Evolutionary conservation across 2,797 vertebrate species (phyloP), one percentile per base, ranked within the genome.

Genomic region (Rhinella marina): DNA sequence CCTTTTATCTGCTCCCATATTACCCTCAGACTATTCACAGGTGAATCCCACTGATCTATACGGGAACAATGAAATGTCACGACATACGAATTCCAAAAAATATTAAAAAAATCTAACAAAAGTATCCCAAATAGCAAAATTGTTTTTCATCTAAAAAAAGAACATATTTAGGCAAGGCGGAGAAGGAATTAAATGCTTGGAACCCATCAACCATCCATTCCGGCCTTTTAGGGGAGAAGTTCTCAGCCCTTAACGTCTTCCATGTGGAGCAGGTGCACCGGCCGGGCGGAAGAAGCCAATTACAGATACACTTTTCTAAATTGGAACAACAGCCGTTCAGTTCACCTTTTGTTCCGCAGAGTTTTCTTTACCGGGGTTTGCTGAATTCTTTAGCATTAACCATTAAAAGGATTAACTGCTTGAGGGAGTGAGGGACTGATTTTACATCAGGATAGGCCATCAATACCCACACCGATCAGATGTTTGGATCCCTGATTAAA

Each of bases 291-390:
- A 41, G 27, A n/a, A 66, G 68, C 73, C 21, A 77, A 72, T 82
- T 70, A 52, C 54, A 56, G 75, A 83, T 89, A 68, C 84, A 52
- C 48, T 50, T 89, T 86, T 16, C 90, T 86, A 91, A 89, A 91
- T 87, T 84, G 84, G 90, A 88, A 87, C 57, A 88, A 84, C 76
- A 87, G 68, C 52, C 48, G 32, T 87, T 84, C 85, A 68, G 57
- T 54, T 57, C 57, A 56, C 52, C 72, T 90, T 90, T 90, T 91
- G 89, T 85, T 86, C 82, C 66, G 23, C 16, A 25, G 54, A 62
- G 56, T 59, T 82, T 54, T 61, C 57, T 64, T 61, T 82, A 75
- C 59, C 29, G 54, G 61, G 12, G 50, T 77, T 77, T 48, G 29
- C 50, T 32, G 72, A 52, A 77, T 87, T 87, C 81, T 82, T 77